Conservation (phyloP, 1,140 invertebrate genomes). For the Euglossa dilemma region DNA sequence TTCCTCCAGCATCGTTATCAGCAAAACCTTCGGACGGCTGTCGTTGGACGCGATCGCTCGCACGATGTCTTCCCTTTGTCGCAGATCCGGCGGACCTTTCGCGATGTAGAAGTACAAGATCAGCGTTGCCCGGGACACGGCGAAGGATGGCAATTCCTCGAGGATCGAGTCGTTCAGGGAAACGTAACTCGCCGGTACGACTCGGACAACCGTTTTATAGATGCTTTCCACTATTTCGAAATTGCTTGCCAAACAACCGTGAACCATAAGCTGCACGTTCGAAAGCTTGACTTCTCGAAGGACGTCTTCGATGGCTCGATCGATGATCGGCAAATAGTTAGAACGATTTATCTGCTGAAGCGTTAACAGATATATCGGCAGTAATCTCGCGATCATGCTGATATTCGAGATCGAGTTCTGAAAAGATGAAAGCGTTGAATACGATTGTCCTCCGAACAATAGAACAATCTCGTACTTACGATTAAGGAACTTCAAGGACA, state of each 20-base stretch:
- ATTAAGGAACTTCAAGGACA: too few species aligned
- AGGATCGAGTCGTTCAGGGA: conserved; percentile 1
- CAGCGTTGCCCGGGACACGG: neutral
- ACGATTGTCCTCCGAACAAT: too few species aligned
- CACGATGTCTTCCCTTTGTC: neutral
- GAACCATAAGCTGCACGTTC: neutral
- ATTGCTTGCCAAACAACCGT: neutral
- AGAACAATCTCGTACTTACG: neutral
- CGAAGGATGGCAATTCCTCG: neutral
- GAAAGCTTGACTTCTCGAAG: neutral
- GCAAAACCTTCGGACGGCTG: neutral
- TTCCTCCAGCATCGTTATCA: neutral
- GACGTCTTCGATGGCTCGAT: neutral
- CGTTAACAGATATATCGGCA: neutral
- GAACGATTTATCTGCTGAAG: conserved; percentile 9
- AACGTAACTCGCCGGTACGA: neutral
- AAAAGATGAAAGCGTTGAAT: neutral
- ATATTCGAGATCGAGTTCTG: neutral
- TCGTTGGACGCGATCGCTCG: neutral
- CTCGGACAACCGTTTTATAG: neutral
- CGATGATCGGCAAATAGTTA: neutral
- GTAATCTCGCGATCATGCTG: neutral
- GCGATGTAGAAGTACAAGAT: neutral
- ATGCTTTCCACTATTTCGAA: neutral
- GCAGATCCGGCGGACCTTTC: neutral